These are phyloP conservation scores for Turritopsis dohrnii DNA, from an alignment of 30 jellyfish, hydroid and myxozoan genomes.

Conservation along the genomic window DNA sequence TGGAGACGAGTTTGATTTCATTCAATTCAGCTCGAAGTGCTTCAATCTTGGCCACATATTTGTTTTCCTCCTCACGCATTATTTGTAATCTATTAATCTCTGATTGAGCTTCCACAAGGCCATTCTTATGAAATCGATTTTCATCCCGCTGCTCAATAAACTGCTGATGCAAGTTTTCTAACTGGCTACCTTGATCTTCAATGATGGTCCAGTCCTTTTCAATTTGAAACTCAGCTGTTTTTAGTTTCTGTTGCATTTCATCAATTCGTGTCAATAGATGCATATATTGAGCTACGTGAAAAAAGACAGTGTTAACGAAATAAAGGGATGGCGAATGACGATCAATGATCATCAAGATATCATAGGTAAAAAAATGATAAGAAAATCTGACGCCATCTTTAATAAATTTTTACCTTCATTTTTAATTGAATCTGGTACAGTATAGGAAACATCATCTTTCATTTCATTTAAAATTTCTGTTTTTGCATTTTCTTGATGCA, in stretches of 20 bases:
- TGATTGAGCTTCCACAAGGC: not conserved
- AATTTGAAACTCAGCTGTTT: constrained; percentile 23
- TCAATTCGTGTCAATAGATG: not conserved
- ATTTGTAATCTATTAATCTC: not conserved
- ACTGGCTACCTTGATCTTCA: constrained; percentile 21
- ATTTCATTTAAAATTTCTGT: not conserved
- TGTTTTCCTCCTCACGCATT: not conserved
- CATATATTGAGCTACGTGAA: not conserved
- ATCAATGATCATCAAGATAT: too few relatives aligned
- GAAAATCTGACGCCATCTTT: too few relatives aligned
- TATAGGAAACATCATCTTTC: not conserved
- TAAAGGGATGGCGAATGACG: not conserved
- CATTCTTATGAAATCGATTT: not conserved
- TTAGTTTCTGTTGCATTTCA: constrained; percentile 1
- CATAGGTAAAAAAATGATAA: not conserved
- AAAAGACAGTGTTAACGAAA: not conserved
- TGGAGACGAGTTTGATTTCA: not conserved
- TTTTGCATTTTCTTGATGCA: not conserved
- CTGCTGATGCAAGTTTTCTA: constrained; percentile 34
- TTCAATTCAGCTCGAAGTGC: not conserved
- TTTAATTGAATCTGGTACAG: not conserved
- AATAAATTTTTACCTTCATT: not conserved
- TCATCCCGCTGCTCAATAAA: constrained; percentile 29
- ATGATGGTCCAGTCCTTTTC: constrained; percentile 37
- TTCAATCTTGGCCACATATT: not conserved